Conservation (phyloP, 2,888 invertebrate genomes). For the Acrocyrtus sp. region DNA sequence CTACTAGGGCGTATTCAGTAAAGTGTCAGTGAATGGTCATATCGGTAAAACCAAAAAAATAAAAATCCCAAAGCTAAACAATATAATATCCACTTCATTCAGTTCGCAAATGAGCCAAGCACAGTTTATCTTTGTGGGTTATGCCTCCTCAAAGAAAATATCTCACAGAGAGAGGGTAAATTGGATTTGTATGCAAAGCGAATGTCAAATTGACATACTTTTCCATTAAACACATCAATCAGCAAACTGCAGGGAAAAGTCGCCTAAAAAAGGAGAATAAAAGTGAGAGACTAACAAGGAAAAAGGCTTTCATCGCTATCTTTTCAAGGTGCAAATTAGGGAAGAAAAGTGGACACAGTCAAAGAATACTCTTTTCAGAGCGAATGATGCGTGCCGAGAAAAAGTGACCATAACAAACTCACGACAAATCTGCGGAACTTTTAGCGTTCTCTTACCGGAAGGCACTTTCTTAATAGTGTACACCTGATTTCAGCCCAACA, state of each 20-base stretch:
- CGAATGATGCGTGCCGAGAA: too few relatives aligned
- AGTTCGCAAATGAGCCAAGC: not conserved
- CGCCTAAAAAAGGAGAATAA: slow-evolving; percentile 10
- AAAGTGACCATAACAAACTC: slow-evolving; percentile 6
- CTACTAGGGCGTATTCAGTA: too few relatives aligned
- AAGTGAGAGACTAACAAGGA: too few relatives aligned
- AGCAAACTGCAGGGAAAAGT: slow-evolving; percentile 10
- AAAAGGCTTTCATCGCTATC: too few relatives aligned
- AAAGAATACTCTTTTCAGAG: too few relatives aligned
- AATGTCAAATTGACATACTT: slow-evolving; percentile 55
- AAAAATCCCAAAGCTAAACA: too few relatives aligned
- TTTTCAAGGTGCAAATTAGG: slow-evolving; percentile 42
- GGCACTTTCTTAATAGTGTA: not conserved
- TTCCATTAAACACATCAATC: slow-evolving; percentile 48
- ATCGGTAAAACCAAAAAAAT: too few relatives aligned
- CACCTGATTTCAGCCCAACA: not conserved
- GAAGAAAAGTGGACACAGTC: slow-evolving; percentile 15
- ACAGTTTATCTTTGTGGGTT: slow-evolving; percentile 56
- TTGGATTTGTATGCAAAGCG: slow-evolving; percentile 57
- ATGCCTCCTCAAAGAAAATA: slow-evolving; percentile 55
- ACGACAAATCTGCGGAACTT: not conserved
- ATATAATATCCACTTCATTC: too few relatives aligned
- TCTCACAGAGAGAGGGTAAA: slow-evolving; percentile 32
- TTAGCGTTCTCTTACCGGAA: too few relatives aligned
- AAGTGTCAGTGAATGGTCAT: too few relatives aligned